Conservation (phyloP, 92 coral and sea anemone genomes). For the Palythoa grandis region DNA sequence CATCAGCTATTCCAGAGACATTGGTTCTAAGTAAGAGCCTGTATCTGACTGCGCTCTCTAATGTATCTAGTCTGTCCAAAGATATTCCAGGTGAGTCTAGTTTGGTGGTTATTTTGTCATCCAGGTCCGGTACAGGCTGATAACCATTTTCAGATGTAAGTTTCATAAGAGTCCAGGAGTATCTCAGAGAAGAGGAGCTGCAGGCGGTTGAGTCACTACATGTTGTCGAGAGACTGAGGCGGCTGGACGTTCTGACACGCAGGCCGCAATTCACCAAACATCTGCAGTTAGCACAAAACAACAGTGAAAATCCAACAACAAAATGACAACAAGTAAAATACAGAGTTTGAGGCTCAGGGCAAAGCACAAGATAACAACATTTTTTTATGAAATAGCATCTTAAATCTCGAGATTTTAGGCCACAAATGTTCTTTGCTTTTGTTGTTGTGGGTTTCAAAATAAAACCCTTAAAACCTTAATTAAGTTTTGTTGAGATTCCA, state of each 20-base stretch:
- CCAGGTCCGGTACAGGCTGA: slow-evolving; percentile 32
- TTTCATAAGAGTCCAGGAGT: slow-evolving; percentile 61
- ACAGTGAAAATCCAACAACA: no score
- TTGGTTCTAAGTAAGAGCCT: slow-evolving; percentile 52
- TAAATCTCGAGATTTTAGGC: no score
- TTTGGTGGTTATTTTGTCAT: slow-evolving; percentile 52
- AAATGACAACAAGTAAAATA: no score
- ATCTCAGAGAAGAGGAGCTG: slow-evolving; percentile 38
- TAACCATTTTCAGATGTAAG: not conserved
- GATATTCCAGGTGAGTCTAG: slow-evolving; percentile 66
- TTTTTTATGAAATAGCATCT: no score
- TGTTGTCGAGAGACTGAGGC: slow-evolving; percentile 63
- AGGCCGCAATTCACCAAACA: slow-evolving; percentile 73
- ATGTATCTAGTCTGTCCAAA: slow-evolving; percentile 13
- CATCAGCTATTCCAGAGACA: slow-evolving; percentile 48
- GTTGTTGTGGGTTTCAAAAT: no score
- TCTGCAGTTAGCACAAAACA: slow-evolving; percentile 27
- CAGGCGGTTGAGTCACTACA: slow-evolving; percentile 54
- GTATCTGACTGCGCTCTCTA: slow-evolving; percentile 43
- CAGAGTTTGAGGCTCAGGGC: no score
- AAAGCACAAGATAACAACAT: no score
- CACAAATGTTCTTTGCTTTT: no score
- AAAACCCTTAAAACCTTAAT: no score
- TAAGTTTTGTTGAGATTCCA: no score
- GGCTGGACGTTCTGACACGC: slow-evolving; percentile 59